Conservation (phyloP, 2,113 vertebrate genomes). For the Alethe castanea region DNA sequence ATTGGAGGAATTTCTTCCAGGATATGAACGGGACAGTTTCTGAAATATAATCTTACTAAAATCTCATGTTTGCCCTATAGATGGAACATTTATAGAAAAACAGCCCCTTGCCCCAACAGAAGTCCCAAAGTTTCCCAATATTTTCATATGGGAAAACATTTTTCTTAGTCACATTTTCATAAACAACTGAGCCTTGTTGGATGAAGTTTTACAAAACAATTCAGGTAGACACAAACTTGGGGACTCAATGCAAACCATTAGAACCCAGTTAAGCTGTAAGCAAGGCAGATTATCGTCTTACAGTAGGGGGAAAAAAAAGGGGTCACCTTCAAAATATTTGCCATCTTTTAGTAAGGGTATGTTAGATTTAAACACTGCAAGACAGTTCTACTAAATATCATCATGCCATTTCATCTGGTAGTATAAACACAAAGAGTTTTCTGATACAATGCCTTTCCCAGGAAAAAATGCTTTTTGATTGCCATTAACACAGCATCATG, state of each 20-base stretch:
- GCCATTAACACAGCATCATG: background rate
- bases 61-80: background rate
- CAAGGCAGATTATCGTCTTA: background rate
- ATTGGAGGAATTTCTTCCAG: background rate
- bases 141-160: background rate
- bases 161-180: background rate
- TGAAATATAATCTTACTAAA: background rate
- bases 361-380: background rate
- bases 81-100: background rate
- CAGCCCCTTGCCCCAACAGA: background rate
- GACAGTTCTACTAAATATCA: background rate
- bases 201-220: background rate
- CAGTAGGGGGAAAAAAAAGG: accelerated
- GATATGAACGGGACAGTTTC: background rate
- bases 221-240: background rate
- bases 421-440: background rate
- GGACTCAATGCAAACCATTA: background rate
- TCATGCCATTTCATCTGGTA: background rate
- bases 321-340: background rate
- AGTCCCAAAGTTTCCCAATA: background rate
- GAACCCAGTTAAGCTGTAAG: background rate
- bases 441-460: background rate
- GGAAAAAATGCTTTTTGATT: background rate
- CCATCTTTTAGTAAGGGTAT: background rate
- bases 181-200: background rate